Conservation (phyloP, 2,888 invertebrate genomes). For the Conistra vaccinii region DNA sequence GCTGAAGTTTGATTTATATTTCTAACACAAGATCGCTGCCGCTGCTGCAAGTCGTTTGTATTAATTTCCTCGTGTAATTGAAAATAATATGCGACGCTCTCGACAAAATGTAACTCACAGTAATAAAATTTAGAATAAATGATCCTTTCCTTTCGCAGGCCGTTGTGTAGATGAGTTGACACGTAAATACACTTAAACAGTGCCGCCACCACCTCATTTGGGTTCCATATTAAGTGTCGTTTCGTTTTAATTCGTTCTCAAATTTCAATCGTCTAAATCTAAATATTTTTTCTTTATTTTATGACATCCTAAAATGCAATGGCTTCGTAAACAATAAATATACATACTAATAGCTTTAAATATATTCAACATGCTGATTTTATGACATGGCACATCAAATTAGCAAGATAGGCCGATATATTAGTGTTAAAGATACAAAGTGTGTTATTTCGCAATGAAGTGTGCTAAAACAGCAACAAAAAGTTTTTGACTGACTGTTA, state of each 20-base stretch:
- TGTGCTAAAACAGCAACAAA: constrained; percentile 24
- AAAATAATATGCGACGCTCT: constrained; percentile 51
- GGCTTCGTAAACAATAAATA: constrained; percentile 44
- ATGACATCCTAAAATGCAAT: constrained; percentile 56
- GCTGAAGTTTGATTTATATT: constrained; percentile 44
- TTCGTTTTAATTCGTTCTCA: constrained; percentile 74
- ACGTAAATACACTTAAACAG: constrained; percentile 80
- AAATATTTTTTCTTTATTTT: constrained; percentile 37
- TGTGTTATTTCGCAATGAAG: constrained; percentile 32
- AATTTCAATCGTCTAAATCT: constrained; percentile 69
- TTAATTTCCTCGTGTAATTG: constrained; percentile 50
- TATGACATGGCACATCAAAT: constrained; percentile 41
- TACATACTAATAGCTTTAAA: constrained; percentile 33
- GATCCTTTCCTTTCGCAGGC: constrained; percentile 69
- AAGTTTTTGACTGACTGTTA: constrained; percentile 47
- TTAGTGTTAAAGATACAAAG: constrained; percentile 24
- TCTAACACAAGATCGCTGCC: constrained; percentile 14
- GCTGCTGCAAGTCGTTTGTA: constrained; percentile 10
- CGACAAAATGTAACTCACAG: constrained; percentile 50
- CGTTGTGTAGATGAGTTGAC: constrained; percentile 70
- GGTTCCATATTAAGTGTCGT: constrained; percentile 73
- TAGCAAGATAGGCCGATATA: constrained; percentile 43
- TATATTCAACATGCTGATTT: constrained; percentile 40
- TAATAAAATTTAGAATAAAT: constrained; percentile 71
- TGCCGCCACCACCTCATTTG: constrained; percentile 74